Conservation (phyloP, 2,113 vertebrate species). For the Sinocyclocheilus rhinocerous region DNA sequence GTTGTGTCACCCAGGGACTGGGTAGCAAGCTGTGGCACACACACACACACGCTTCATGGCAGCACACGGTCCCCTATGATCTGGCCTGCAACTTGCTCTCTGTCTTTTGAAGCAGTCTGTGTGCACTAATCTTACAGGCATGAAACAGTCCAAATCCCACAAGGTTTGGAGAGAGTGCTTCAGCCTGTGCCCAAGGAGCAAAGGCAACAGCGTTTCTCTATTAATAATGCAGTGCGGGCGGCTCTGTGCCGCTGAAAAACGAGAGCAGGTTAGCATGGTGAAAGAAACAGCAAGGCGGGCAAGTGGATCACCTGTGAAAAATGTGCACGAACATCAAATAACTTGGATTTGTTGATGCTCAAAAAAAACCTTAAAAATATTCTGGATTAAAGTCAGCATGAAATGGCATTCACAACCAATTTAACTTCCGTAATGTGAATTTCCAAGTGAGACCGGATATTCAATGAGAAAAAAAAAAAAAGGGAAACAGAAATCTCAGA, state of each 20-base stretch:
- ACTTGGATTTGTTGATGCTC: not conserved
- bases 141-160: constrained; percentile 64
- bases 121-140: constrained; percentile 66
- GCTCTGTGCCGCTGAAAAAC: constrained; percentile 21
- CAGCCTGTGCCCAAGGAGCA: constrained; percentile 59
- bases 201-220: constrained; percentile 55
- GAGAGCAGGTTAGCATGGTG: not conserved
- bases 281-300: constrained; percentile 56
- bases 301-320: constrained; percentile 1
- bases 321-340: not conserved
- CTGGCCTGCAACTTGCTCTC: constrained; percentile 56
- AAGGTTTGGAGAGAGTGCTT: constrained; percentile 60
- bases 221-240: constrained; percentile 67
- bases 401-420: not conserved
- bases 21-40: constrained; percentile 25
- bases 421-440: not conserved
- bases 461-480: not conserved
- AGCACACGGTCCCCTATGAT: constrained; percentile 62
- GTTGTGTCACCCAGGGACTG: not conserved
- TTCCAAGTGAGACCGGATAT: not conserved
- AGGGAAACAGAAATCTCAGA: not conserved
- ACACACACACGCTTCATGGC: constrained; percentile 20
- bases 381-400: constrained; percentile 10
- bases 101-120: constrained; percentile 65
- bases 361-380: not conserved